Evolutionary conservation across 2,113 vertebrate species (phyloP).

Genomic region (Platichthys stellatus): DNA sequence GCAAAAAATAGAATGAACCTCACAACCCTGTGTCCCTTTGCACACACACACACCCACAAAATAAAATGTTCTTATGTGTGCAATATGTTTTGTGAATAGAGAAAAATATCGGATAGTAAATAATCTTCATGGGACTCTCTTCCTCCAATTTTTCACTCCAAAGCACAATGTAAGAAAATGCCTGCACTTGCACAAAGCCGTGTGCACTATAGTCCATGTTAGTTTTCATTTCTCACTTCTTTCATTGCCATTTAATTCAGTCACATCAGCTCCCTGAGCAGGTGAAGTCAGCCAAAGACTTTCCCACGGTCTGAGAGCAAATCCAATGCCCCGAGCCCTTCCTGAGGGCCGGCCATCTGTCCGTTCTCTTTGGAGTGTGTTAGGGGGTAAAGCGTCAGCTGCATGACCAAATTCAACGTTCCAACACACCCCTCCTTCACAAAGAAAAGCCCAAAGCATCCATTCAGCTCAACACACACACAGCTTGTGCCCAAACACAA

Average conservation of each 20-base stretch:
- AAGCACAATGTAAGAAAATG: constrained; percentile 11
- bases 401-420: constrained; percentile 83
- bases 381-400: constrained; percentile 80
- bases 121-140: constrained; percentile 4
- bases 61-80: background rate
- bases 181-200: constrained; percentile 19
- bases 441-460: constrained; percentile 68
- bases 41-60: constrained; percentile 10
- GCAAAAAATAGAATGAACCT: constrained; percentile 53
- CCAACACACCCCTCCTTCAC: constrained; percentile 77
- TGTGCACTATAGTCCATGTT: constrained; percentile 29
- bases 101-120: constrained; percentile 22
- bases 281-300: constrained; percentile 83
- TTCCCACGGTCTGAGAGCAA: constrained; percentile 85
- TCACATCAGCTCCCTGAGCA: constrained; percentile 78
- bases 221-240: constrained; percentile 72
- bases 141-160: background rate
- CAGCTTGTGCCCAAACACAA: constrained; percentile 67
- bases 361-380: constrained; percentile 79
- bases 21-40: constrained; percentile 37
- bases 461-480: constrained; percentile 57
- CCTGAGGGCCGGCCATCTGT: constrained; percentile 84
- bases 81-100: constrained; percentile 1
- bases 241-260: constrained; percentile 79
- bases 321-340: constrained; percentile 80